Base-by-base conservation (phyloP, 2,797 vertebrate species). In the Enoplosus armatus region DNA sequence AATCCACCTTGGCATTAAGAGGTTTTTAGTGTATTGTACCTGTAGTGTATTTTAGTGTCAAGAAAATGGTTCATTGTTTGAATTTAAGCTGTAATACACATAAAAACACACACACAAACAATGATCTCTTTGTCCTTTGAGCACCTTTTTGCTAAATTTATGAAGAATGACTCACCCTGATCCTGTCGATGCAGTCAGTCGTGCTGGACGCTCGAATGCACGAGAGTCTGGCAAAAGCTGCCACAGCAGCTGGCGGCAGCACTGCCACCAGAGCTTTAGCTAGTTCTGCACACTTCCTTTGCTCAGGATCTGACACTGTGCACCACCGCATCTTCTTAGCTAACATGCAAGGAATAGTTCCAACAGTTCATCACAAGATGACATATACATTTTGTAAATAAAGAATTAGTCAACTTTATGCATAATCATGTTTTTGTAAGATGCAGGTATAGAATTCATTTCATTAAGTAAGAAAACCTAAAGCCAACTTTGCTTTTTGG, bases 321-420 rank as follows among this genome's bases (percentile, higher is more conserved):
- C 97, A 98, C 97, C 97, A 98, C 11, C 97, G 96, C 77, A 95
- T 96, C 87, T 98, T 98, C 91, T 97, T 98, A n/a, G 95, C 97
- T 98, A 60, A 62, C 72, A 60, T n/a, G 29, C 18, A 59, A 69
- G 8, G 6, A 67, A 20, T 3, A 61, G 11, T 41, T 47, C 27
- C 29, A 39, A 53, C 2, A 43, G 20, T 54, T 72, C 33, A 65
- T 26, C 27, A 72, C 20, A 72, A 20, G 27, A 68, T 15, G 0
- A 29, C n/a, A 72, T 0, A 63, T 3, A 24, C 26, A 61, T 70
- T 39, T 27, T n/a, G 11, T 27, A 18, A 26, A 39, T 11, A 47
- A 26, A 35, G 48, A 1, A 5, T 27, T 50, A 31, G 15, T 35
- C 4, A 26, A n/a, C n/a, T 48, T 41, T 3, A 18, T 41, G 31